These are phyloP conservation scores for Chaenocephalus aceratus DNA, from an alignment of 2,113 vertebrate species.

Conservation along the genomic window DNA sequence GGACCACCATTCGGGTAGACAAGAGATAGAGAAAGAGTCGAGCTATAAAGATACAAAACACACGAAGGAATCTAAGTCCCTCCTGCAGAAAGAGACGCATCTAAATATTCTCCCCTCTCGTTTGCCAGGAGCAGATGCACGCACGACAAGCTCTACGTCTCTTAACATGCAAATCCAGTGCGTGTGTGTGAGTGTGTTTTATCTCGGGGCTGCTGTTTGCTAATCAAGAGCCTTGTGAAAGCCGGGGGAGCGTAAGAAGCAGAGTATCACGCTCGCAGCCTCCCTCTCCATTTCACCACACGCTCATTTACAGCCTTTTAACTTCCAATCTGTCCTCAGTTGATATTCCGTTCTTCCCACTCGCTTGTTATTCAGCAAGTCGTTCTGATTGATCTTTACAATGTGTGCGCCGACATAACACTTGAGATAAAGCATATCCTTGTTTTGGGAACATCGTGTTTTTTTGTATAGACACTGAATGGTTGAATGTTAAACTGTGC, in stretches of 20 bases:
- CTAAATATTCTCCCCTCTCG: conserved; percentile 29
- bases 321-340: conserved; percentile 75
- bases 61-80: conserved; percentile 20
- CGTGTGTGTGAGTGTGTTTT: conserved; percentile 64
- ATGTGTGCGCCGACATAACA: conserved; percentile 43
- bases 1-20: neutral
- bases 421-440: conserved; percentile 58
- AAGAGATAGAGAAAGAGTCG: neutral
- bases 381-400: conserved; percentile 34
- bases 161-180: conserved; percentile 75
- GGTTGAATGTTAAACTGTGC: neutral
- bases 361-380: conserved; percentile 51
- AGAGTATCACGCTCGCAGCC: conserved; percentile 53
- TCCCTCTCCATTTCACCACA: conserved; percentile 69
- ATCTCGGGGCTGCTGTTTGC: conserved; percentile 78
- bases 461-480: neutral
- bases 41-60: conserved; percentile 30
- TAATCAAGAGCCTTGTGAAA: conserved; percentile 81
- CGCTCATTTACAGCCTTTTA: conserved; percentile 81
- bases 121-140: conserved; percentile 52
- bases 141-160: conserved; percentile 63
- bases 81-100: conserved; percentile 36
- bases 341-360: conserved; percentile 68
- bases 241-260: conserved; percentile 71
- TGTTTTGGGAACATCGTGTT: neutral